These are phyloP conservation scores for Chiloscyllium punctatum DNA, from an alignment of 2,797 vertebrate genomes.

Conservation along the genomic window DNA sequence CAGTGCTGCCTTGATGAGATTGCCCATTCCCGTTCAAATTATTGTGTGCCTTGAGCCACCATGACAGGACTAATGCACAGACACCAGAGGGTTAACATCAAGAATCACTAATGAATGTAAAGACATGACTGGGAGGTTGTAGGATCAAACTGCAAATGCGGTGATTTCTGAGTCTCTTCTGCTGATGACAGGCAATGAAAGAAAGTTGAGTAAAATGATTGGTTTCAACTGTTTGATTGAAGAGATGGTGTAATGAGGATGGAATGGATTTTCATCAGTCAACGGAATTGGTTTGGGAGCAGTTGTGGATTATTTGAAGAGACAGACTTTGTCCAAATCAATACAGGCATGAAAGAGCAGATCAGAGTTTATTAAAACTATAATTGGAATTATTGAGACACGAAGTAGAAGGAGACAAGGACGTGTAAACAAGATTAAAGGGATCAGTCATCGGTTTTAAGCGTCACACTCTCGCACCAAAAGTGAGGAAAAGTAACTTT, in stretches of 20 bases:
- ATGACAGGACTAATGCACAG: not conserved
- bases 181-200: not conserved
- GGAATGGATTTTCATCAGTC: slow-evolving; percentile 30
- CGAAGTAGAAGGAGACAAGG: not conserved
- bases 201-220: not conserved
- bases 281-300: slow-evolving; percentile 1
- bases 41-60: not conserved
- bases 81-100: not conserved
- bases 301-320: slow-evolving; percentile 25
- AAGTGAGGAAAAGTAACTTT: not conserved
- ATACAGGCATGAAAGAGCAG: slow-evolving; percentile 8
- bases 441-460: not conserved
- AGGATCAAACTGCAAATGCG: not conserved
- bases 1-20: not conserved
- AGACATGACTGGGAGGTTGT: not conserved
- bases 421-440: not conserved
- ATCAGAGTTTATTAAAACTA: not conserved
- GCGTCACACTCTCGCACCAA: not conserved
- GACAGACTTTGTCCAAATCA: slow-evolving; percentile 22
- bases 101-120: not conserved
- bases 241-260: slow-evolving; percentile 23
- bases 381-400: slow-evolving; percentile 19
- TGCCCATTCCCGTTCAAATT: not conserved
- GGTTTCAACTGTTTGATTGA: slow-evolving; percentile 5
- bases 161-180: not conserved